Base-by-base conservation (phyloP, 2,797 vertebrate genomes). In the Fistularia commersonii region DNA sequence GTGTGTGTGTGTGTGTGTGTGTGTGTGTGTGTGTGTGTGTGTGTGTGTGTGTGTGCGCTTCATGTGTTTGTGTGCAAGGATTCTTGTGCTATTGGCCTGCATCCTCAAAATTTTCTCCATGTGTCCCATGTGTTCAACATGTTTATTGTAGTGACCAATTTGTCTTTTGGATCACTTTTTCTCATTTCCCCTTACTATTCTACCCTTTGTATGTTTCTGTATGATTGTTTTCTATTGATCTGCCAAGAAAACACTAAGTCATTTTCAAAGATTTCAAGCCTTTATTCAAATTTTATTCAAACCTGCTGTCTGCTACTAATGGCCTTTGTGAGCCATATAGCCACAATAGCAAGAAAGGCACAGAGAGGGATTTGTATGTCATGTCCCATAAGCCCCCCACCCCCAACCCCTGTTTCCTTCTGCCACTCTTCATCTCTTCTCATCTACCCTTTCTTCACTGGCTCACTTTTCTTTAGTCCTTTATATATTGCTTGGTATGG, bases 211-310 rank as follows among this genome's bases (percentile, higher is more conserved):
- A 54, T 72, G 53, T 56, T 48, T 45, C 47, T 43, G 37, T 35
- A 42, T 44, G 50, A 44, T 14, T 68, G 71, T 58, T 73, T 78
- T 66, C 72, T 81, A 88, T 87, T 83, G 83, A 89, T 89, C 85
- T 75, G 76, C 83, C 78, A 79, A 72, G 76, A 79, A 84, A 69
- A 76, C 2, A 46, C 11, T 11, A 11, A 11, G 8, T 87, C 87
- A 91, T 94, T 94, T 95, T 93, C 91, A 88, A 82, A 90, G 84
- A 90, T 90, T 91, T 92, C 94, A 94, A 92, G 90, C 89, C 91
- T 95, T 95, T 93, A 96, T 98, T 95, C 94, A 97, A 95, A 93
- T 96, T 97, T 95, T 94, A 94, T 94, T 90, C 93, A 91, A 95
- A 96, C 93, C 95, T 96, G 94, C 94, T 94, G 93, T 93, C 95